Evolutionary conservation across 1,140 invertebrate species (phyloP).

Genomic region (Homarus americanus): DNA sequence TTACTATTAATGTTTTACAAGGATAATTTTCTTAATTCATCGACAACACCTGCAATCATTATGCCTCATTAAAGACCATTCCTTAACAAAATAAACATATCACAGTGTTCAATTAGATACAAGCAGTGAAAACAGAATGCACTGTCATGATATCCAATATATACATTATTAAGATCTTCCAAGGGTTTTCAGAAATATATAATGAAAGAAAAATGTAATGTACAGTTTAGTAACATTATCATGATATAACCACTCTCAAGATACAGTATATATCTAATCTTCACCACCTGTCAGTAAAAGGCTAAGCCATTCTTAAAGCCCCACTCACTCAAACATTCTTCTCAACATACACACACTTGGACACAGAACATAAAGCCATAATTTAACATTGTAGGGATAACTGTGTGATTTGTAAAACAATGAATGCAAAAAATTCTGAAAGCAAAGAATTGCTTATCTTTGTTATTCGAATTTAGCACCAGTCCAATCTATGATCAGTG

Average conservation of each 20-base stretch:
- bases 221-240: background rate
- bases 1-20: background rate
- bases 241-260: background rate
- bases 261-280: background rate
- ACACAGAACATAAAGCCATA: background rate
- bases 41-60: background rate
- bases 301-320: background rate
- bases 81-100: slow-evolving; percentile 17
- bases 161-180: background rate
- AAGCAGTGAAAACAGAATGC: background rate
- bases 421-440: background rate
- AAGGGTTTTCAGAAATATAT: background rate
- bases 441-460: background rate
- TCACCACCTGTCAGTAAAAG: background rate
- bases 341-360: background rate
- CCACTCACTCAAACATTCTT: background rate
- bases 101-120: background rate
- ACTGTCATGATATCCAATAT: background rate
- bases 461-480: background rate
- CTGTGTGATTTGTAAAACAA: background rate
- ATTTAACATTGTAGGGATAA: background rate
- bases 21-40: background rate
- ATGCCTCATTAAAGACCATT: background rate
- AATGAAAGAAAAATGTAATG: background rate
- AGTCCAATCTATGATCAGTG: background rate